phyloP scores from a whole-genome alignment of 1,140 invertebrate genomes.

The Bathynomus jamesi region DNA sequence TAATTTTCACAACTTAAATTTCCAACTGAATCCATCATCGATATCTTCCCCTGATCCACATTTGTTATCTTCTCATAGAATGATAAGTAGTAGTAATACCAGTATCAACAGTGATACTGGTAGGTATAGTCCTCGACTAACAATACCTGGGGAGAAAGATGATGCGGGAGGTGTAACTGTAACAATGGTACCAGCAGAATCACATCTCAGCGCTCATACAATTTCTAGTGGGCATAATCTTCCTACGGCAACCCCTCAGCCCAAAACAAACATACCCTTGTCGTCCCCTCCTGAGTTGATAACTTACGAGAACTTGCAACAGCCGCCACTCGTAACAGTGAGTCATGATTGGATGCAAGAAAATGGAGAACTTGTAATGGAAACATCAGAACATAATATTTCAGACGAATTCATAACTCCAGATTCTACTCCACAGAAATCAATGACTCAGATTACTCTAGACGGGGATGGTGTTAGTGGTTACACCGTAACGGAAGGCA shows the following conservation, averaged over 20 bases:
- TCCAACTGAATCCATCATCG: slow-evolving; percentile 16
- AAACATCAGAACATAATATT: background rate
- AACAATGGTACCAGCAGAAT: slow-evolving; percentile 16
- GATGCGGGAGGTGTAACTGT: slow-evolving; percentile 15
- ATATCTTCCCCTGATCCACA: slow-evolving; percentile 6
- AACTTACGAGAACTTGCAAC: background rate
- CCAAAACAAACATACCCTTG: slow-evolving; percentile 5
- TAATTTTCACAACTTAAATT: slow-evolving; percentile 21
- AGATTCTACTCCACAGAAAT: slow-evolving; percentile 15
- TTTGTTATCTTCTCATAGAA: slow-evolving; percentile 8
- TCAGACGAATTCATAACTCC: background rate
- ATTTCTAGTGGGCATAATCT: background rate
- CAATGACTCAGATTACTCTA: slow-evolving; percentile 24
- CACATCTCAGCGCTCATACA: slow-evolving; percentile 11
- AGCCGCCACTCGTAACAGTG: slow-evolving; percentile 22
- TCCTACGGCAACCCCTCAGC: slow-evolving; percentile 14
- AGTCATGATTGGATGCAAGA: slow-evolving; percentile 7
- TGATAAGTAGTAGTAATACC: slow-evolving; percentile 24
- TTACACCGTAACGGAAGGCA: slow-evolving; percentile 23
- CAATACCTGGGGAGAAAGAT: background rate
- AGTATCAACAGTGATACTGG: slow-evolving; percentile 27
- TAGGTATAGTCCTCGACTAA: slow-evolving; percentile 6
- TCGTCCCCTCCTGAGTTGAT: slow-evolving; percentile 19
- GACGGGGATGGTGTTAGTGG: slow-evolving; percentile 11
- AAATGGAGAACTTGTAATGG: slow-evolving; percentile 24